These are phyloP conservation scores for Eriosoma lanigerum DNA, from an alignment of 1,140 invertebrate genomes.

Conservation along the genomic window DNA sequence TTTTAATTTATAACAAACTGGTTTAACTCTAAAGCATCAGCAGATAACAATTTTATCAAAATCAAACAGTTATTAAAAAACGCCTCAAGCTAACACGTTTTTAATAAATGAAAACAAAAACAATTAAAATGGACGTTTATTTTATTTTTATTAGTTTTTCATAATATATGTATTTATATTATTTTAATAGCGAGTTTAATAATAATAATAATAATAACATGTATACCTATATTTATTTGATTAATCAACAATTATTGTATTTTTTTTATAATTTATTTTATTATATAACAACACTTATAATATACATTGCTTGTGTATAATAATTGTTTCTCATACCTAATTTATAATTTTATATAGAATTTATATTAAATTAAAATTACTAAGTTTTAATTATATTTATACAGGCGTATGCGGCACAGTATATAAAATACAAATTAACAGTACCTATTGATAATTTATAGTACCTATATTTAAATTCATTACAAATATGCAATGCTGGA, in stretches of 20 bases:
- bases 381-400: no score
- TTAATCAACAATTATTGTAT: background rate
- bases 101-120: background rate
- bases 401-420: no score
- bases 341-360: no score
- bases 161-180: background rate
- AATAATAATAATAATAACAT: no score
- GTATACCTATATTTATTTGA: background rate
- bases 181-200: background rate
- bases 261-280: background rate
- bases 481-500: no score
- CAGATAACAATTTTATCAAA: background rate
- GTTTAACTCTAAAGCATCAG: constrained; percentile 23
- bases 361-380: no score
- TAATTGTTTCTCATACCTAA: no score
- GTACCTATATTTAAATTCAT: no score
- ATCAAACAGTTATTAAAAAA: background rate
- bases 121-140: constrained; percentile 2
- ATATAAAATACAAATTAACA: no score
- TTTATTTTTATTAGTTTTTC: background rate
- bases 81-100: background rate
- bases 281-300: background rate
- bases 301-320: background rate
- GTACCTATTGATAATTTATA: no score
- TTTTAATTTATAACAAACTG: background rate